Evolutionary conservation across 2,888 invertebrate genomes (phyloP), one percentile per base, ranked within the genome.

Genomic region (Melanchra persicariae): DNA sequence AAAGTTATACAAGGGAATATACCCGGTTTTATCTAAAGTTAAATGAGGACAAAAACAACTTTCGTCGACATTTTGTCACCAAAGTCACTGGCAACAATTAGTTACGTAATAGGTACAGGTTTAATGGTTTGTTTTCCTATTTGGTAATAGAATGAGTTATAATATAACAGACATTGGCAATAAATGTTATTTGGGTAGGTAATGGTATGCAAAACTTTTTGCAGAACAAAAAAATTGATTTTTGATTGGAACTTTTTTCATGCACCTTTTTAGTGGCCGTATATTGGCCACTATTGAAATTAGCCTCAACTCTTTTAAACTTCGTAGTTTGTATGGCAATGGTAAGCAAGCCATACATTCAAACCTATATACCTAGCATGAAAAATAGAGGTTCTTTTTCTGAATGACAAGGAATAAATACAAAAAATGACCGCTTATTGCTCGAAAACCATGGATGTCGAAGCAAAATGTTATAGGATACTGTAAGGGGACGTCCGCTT

Each of bases 321-420:
- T 37, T 4, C 9, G 22, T 51, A 19, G 45, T 68, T 75, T 67
- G 19, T 74, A 74, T 74, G 40, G 40, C 54, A 45, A 19, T 45
- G 19, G 1, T 19, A 45, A 0, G 45, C 45, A 45, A 45, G 45
- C 45, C 45, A 45, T 45, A 45, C 19, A 45, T 45, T 19, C 45
- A 19, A 45, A 19, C 7, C 45, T 1, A 45, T 7, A 34, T 34
- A 43, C 17, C 0, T 43, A 19, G 19, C 6, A 19, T 17, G 19
- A 1, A 22, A 22, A 12, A 22, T 37, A 17, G 7, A 10, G 9
- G 24, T 19, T 40, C 17, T 19, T 3, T 45, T 45, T 45, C 7
- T 45, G 6, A 19, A 19, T 19, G 19, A 45, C 7, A 22, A 34
- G 22, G 12, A 19, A 1, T 1, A 51, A 24, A n/a, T n/a, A 1